Base-by-base conservation (phyloP, 2,888 invertebrate species). In the Eristalinus aeneus region DNA sequence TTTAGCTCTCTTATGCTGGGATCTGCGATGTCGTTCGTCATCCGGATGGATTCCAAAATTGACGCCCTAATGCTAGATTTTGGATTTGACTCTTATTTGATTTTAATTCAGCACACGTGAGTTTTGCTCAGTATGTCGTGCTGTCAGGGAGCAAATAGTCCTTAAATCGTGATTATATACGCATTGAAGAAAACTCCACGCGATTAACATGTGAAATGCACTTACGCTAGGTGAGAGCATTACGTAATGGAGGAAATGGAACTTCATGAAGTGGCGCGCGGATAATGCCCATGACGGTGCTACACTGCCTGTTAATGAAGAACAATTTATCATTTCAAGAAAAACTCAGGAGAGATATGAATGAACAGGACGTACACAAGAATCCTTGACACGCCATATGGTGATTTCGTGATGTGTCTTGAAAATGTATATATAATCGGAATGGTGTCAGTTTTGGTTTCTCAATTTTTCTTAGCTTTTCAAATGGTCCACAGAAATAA, bases 11-110 rank as follows among this genome's bases (percentile, higher is more conserved):
- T 84, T 79, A 64, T 71, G 60, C 39, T 64, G 36, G 34, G 63
- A 56, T 68, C 23, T 27, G 23, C 56, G 23, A 22, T 56, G 53
- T 74, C 32, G 79, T 64, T 79, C 71, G 65, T 79, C 80, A 79
- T 72, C 58, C 60, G 63, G 71, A 75, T 72, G 75, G 71, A 85
- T 85, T 80, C 53, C 61, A 46, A 76, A 80, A 85, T 72, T 85
- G 80, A 85, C 75, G 71, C 71, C 71, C 67, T 80, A 85, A 80
- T 85, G 69, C 75, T 58, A 75, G 61, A 77, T 81, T 75, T 69
- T 39, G 72, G 61, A 60, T 74, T 86, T 86, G 68, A 69, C 46
- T 68, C 65, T 76, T 81, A 86, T 86, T 76, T 67, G 73, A 79
- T 73, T 81, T 77, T 81, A 80, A 85, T 81, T 76, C 81, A 36